Conservation (phyloP, 2,113 vertebrate genomes). For the Phaetusa simplex region DNA sequence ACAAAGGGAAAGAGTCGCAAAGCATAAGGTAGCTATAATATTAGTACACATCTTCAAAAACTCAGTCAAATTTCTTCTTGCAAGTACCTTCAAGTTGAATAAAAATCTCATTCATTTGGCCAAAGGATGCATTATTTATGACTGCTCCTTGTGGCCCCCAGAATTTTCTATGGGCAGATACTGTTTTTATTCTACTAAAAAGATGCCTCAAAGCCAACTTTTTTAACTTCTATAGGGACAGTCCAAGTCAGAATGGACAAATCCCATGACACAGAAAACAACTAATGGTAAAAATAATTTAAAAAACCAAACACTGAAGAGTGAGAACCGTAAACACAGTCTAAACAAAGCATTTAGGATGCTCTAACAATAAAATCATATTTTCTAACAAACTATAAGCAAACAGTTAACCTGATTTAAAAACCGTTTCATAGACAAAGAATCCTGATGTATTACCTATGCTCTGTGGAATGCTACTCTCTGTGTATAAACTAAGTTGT, state of each 20-base stretch:
- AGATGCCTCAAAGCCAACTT: not conserved
- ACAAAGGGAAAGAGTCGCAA: not conserved
- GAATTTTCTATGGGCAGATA: not conserved
- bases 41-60: not conserved
- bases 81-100: not conserved
- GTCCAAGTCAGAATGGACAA: not conserved
- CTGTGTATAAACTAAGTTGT: not conserved
- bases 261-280: not conserved
- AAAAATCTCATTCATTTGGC: not conserved
- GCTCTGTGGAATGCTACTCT: not conserved
- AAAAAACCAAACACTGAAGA: not conserved
- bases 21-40: not conserved
- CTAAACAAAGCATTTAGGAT: not conserved
- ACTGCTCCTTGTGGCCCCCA: not conserved
- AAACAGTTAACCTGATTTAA: not conserved
- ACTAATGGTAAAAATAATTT: not conserved
- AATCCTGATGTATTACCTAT: not conserved
- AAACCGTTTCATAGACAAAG: not conserved
- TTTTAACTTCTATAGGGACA: not conserved
- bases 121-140: not conserved
- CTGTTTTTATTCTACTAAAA: not conserved
- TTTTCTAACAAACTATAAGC: not conserved
- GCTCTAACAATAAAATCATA: not conserved
- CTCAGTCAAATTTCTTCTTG: not conserved
- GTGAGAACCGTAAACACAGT: not conserved